Evolutionary conservation across 2,888 invertebrate genomes (phyloP).

Genomic region (Drosophila limbata): DNA sequence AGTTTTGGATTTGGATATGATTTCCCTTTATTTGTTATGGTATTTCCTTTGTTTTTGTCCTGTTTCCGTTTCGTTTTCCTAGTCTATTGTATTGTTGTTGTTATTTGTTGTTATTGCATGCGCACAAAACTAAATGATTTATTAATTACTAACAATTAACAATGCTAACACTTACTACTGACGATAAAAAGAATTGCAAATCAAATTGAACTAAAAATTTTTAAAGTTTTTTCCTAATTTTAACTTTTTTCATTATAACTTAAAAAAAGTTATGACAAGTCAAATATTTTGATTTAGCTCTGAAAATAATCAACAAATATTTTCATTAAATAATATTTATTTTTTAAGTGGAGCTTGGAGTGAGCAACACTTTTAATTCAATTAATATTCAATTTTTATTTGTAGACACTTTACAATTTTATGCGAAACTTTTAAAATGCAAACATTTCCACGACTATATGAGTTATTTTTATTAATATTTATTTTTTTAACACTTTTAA

Average conservation of each 20-base stretch:
- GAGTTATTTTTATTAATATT: background rate
- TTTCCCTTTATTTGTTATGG: background rate
- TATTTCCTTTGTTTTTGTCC: constrained; percentile 5
- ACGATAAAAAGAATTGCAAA: background rate
- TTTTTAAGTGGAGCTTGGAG: no score
- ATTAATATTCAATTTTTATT: background rate
- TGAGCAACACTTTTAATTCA: no score
- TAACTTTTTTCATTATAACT: background rate
- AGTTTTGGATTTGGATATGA: constrained; percentile 14
- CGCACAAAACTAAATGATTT: constrained; percentile 31
- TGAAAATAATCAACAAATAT: background rate
- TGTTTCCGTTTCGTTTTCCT: constrained; percentile 12
- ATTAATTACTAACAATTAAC: constrained; percentile 14
- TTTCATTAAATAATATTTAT: no score
- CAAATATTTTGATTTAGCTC: background rate
- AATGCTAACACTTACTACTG: background rate
- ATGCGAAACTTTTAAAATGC: no score
- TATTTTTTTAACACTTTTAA: background rate
- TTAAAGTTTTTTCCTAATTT: background rate
- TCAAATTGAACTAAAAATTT: background rate
- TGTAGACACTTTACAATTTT: no score
- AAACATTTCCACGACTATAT: background rate
- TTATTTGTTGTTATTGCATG: constrained; percentile 81
- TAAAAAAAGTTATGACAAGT: background rate
- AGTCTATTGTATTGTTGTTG: constrained; percentile 70